phyloP scores from a whole-genome alignment of 2,113 vertebrate genomes.

The Nothobranchius kuhntae region DNA sequence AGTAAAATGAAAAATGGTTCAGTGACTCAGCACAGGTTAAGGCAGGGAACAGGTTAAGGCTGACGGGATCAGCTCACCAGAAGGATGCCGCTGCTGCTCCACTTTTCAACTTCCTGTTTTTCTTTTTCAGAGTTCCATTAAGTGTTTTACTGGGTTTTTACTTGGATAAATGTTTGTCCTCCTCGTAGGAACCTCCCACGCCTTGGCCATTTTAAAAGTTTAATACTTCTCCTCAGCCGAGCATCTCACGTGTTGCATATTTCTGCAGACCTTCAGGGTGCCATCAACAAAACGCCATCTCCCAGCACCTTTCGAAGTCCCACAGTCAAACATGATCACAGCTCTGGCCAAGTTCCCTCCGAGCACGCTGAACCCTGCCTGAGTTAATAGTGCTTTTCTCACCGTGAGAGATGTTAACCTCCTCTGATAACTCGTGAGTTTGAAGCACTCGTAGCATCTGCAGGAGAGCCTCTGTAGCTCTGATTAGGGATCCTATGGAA shows the following conservation, averaged over 20 bases:
- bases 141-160: not conserved
- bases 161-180: not conserved
- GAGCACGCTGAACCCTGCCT: not conserved
- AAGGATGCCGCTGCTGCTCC: too few relatives aligned
- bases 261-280: not conserved
- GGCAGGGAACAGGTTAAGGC: too few relatives aligned
- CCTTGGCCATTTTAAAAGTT: not conserved
- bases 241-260: not conserved
- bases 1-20: not conserved
- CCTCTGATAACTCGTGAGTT: not conserved
- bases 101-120: not conserved
- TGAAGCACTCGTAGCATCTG: not conserved
- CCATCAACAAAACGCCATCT: not conserved
- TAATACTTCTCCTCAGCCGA: not conserved
- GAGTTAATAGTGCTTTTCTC: too few relatives aligned
- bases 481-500: too few relatives aligned
- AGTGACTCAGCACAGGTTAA: not conserved
- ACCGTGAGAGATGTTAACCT: not conserved
- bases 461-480: not conserved
- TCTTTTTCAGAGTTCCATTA: not conserved
- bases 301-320: not conserved
- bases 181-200: too few relatives aligned
- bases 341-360: too few relatives aligned
- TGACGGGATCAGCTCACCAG: not conserved
- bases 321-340: not conserved